A percentile compares a stretch with the other conserved stretches of the same genome.
Conservation (phyloP, 1,140 invertebrate species). For the Antheraea mylitta region DNA sequence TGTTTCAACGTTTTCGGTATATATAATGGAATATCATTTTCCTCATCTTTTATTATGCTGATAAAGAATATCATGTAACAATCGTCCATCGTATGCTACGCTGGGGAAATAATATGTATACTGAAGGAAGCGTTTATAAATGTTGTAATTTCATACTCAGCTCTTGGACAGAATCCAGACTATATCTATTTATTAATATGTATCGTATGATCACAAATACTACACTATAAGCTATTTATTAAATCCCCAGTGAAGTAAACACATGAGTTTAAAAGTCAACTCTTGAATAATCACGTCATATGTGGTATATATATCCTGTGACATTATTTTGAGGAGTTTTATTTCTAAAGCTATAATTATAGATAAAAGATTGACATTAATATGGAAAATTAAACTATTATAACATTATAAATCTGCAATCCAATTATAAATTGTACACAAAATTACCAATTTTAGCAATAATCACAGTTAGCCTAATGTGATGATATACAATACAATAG, state of each 20-base stretch:
- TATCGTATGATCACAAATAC: background rate
- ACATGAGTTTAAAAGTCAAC: background rate
- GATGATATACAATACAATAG: too few relatives aligned
- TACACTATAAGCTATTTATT: background rate
- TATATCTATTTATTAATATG: background rate
- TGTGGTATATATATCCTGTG: background rate
- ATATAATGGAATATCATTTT: background rate
- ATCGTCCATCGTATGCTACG: background rate
- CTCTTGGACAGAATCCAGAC: background rate
- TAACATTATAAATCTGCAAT: too few relatives aligned
- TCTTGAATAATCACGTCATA: background rate
- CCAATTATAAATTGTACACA: too few relatives aligned
- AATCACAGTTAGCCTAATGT: too few relatives aligned
- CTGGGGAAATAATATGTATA: background rate
- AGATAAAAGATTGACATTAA: too few relatives aligned
- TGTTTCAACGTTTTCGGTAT: too few relatives aligned
- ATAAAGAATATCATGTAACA: background rate
- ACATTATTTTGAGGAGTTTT: background rate
- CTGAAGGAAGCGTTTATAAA: constrained; percentile 2
- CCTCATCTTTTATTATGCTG: background rate
- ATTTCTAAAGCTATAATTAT: too few relatives aligned
- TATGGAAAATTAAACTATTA: too few relatives aligned
- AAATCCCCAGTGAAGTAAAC: background rate
- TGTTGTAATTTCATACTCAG: background rate
- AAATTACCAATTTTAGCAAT: too few relatives aligned